Conservation (phyloP, 2,888 invertebrate species). For the Lithophane socia region DNA sequence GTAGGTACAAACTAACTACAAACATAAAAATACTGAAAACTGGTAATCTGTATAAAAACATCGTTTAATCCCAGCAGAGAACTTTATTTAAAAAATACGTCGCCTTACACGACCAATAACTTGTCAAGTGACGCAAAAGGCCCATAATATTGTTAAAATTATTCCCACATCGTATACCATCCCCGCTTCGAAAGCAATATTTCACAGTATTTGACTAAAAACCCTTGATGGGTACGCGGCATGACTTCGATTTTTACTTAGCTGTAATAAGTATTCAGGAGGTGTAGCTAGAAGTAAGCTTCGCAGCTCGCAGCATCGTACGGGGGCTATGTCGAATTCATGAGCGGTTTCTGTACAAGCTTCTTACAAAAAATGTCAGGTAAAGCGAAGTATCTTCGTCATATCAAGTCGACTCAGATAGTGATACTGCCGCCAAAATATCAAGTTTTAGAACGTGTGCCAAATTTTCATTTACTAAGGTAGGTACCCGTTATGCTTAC, state of each 20-base stretch:
- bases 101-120: slow-evolving; percentile 25
- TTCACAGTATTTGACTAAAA: slow-evolving; percentile 68
- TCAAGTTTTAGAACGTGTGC: slow-evolving; percentile 59
- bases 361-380: slow-evolving; percentile 70
- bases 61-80: background rate
- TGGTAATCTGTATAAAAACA: background rate
- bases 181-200: slow-evolving; percentile 60
- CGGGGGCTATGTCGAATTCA: slow-evolving; percentile 75
- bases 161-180: slow-evolving; percentile 58
- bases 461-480: slow-evolving; percentile 63
- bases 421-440: slow-evolving; percentile 53
- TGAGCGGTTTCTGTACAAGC: slow-evolving; percentile 70
- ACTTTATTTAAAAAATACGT: slow-evolving; percentile 17
- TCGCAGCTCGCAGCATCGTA: slow-evolving; percentile 64
- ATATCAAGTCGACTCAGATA: slow-evolving; percentile 58
- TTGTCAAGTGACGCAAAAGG: slow-evolving; percentile 50
- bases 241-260: slow-evolving; percentile 68
- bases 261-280: slow-evolving; percentile 69
- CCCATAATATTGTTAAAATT: slow-evolving; percentile 51
- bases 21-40: background rate
- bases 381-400: slow-evolving; percentile 65
- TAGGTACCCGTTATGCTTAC: slow-evolving; percentile 29
- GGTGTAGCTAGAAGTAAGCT: slow-evolving; percentile 71
- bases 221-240: slow-evolving; percentile 63
- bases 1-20: too few species aligned